phyloP scores from a whole-genome alignment of 2,888 invertebrate species.

The Pollenia amentaria region DNA sequence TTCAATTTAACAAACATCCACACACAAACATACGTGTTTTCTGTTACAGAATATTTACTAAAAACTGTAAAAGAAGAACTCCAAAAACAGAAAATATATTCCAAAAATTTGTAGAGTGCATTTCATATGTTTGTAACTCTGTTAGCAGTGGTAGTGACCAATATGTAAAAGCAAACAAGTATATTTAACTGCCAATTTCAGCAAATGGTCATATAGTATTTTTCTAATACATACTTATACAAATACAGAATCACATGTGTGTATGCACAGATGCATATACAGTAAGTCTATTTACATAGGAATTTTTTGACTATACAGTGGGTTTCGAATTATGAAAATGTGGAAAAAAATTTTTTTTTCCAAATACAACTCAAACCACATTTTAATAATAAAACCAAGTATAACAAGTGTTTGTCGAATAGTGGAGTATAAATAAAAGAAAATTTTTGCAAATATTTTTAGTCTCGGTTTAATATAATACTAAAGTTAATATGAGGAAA shows the following conservation, averaged over 20 bases:
- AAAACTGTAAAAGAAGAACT: slow-evolving; percentile 7
- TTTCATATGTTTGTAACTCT: slow-evolving; percentile 32
- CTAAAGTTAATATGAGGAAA: too few species aligned
- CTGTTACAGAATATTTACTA: slow-evolving; percentile 15
- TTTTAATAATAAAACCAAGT: too few species aligned
- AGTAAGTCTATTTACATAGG: slow-evolving; percentile 27
- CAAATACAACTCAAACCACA: too few species aligned
- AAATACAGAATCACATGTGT: slow-evolving; percentile 11
- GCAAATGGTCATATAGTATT: slow-evolving; percentile 61
- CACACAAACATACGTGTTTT: neutral
- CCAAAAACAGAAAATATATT: slow-evolving; percentile 26
- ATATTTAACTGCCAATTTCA: slow-evolving; percentile 73
- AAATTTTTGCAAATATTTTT: too few species aligned
- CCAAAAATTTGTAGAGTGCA: slow-evolving; percentile 18
- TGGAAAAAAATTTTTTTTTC: too few species aligned
- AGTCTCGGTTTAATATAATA: too few species aligned
- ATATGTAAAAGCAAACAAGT: slow-evolving; percentile 63
- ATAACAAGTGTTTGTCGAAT: too few species aligned
- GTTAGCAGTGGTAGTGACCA: slow-evolving; percentile 32
- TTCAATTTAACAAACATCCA: neutral
- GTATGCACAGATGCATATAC: slow-evolving; percentile 6
- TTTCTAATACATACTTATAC: slow-evolving; percentile 37
- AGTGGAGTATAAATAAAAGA: too few species aligned
- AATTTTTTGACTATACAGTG: slow-evolving; percentile 23
- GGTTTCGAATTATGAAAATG: neutral